These are phyloP conservation scores for Rhogogaster chlorosoma DNA, from an alignment of 2,888 invertebrate species.

Conservation along the genomic window DNA sequence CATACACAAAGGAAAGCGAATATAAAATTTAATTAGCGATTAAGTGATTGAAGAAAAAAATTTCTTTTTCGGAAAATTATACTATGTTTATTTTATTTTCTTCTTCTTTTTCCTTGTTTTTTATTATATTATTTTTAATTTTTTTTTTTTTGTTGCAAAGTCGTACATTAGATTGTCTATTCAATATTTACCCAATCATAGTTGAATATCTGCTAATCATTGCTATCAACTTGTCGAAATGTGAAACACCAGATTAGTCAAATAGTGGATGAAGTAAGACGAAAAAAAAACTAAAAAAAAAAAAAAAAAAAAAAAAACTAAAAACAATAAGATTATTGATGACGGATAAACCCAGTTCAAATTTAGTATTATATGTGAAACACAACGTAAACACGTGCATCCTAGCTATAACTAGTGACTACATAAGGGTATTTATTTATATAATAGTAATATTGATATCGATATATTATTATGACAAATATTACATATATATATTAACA, in stretches of 20 bases:
- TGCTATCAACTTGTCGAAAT: slow-evolving; percentile 26
- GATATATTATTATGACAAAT: slow-evolving; percentile 59
- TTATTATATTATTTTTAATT: not conserved
- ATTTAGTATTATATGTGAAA: slow-evolving; percentile 61
- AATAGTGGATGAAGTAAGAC: slow-evolving; percentile 51
- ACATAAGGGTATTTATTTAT: slow-evolving; percentile 66
- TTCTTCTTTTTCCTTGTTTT: slow-evolving; percentile 39
- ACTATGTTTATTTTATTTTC: not conserved
- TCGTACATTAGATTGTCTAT: not conserved
- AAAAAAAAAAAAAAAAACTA: not conserved
- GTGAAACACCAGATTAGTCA: slow-evolving; percentile 52
- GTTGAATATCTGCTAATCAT: slow-evolving; percentile 35
- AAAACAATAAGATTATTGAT: slow-evolving; percentile 39
- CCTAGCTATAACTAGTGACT: slow-evolving; percentile 63
- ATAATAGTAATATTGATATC: slow-evolving; percentile 61
- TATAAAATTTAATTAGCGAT: not conserved
- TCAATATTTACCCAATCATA: slow-evolving; percentile 36
- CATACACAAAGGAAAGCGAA: not conserved
- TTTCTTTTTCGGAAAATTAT: not conserved
- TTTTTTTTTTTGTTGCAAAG: too few relatives aligned
- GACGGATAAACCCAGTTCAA: slow-evolving; percentile 58
- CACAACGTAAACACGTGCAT: slow-evolving; percentile 60
- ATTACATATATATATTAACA: slow-evolving; percentile 56
- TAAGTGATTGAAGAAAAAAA: not conserved
- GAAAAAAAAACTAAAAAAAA: not conserved